A percentile compares a stretch with the other conserved stretches of the same genome.
Conservation (phyloP, 2,888 invertebrate species). For the Eupithecia subfuscata region DNA sequence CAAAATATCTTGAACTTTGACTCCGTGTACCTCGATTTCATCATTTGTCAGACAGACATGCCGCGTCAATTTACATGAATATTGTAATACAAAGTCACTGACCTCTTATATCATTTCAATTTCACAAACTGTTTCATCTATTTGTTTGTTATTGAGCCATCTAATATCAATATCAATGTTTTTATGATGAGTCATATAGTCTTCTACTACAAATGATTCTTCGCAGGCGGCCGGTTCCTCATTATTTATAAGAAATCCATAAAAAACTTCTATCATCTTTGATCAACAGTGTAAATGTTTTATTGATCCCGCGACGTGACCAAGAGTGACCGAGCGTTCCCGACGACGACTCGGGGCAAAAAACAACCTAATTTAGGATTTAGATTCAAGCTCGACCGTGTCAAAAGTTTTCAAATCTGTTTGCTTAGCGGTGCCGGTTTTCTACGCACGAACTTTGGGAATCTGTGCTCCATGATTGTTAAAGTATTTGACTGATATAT, state of each 20-base stretch:
- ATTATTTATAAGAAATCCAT: conserved; percentile 29
- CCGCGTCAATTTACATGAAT: conserved; percentile 60
- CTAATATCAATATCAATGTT: neutral
- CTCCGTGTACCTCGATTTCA: conserved; percentile 55
- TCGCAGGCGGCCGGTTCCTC: conserved; percentile 36
- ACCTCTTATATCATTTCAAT: conserved; percentile 42
- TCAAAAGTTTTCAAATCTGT: conserved; percentile 70
- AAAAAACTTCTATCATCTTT: conserved; percentile 35
- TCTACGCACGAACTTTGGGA: conserved; percentile 76
- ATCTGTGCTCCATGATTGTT: conserved; percentile 60
- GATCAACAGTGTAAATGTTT: conserved; percentile 50
- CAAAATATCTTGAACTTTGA: conserved; percentile 59
- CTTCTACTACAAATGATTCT: conserved; percentile 31
- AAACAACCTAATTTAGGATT: conserved; percentile 79
- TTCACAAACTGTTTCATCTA: neutral
- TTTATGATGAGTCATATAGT: conserved; percentile 28
- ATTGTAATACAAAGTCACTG: conserved; percentile 52
- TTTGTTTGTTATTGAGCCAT: neutral
- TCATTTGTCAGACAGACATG: conserved; percentile 66
- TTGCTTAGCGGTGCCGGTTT: conserved; percentile 71
- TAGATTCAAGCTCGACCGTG: conserved; percentile 70
- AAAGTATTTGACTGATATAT: conserved; percentile 30
- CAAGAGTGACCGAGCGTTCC: conserved; percentile 67
- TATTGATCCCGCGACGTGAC: conserved; percentile 65
- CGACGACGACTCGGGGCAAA: conserved; percentile 61